Percentiles rank a stretch among this genome's conserved stretches.
These are phyloP conservation scores for Eudasyphora cyanicolor DNA, from an alignment of 2,888 invertebrate genomes.

Conservation along the genomic window DNA sequence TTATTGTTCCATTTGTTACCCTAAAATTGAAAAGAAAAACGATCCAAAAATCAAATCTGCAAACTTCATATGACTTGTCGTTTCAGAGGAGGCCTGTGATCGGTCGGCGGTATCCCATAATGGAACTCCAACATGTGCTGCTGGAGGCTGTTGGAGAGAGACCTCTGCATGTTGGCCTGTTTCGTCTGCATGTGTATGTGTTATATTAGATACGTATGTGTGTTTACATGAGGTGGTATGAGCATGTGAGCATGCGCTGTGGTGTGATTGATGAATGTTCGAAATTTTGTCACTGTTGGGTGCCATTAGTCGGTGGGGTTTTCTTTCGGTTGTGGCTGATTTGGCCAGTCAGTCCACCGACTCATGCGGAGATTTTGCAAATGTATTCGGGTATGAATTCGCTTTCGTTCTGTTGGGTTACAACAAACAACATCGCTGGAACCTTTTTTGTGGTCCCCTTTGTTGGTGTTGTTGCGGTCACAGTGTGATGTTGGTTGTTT, in stretches of 20 bases:
- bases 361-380: conserved; percentile 50
- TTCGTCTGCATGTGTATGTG: no score
- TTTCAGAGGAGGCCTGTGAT: not conserved
- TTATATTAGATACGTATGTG: no score
- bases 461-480: conserved; percentile 36
- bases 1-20: conserved; percentile 23
- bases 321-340: conserved; percentile 37
- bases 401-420: conserved; percentile 35
- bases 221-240: conserved; percentile 26
- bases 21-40: not conserved
- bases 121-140: conserved; percentile 13
- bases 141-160: conserved; percentile 9
- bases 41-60: conserved; percentile 1
- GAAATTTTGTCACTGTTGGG: conserved; percentile 74
- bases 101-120: not conserved
- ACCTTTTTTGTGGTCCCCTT: no score
- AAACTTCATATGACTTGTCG: conserved; percentile 52
- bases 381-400: conserved; percentile 14
- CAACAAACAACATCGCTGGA: not conserved
- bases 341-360: conserved; percentile 30
- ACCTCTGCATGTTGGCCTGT: not conserved
- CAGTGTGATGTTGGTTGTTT: conserved; percentile 36
- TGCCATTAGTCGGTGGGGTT: conserved; percentile 63
- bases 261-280: conserved; percentile 76
- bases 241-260: conserved; percentile 55